Evolutionary conservation across 2,797 vertebrate species (phyloP).

Genomic region (Lagorchestes hirsutus): DNA sequence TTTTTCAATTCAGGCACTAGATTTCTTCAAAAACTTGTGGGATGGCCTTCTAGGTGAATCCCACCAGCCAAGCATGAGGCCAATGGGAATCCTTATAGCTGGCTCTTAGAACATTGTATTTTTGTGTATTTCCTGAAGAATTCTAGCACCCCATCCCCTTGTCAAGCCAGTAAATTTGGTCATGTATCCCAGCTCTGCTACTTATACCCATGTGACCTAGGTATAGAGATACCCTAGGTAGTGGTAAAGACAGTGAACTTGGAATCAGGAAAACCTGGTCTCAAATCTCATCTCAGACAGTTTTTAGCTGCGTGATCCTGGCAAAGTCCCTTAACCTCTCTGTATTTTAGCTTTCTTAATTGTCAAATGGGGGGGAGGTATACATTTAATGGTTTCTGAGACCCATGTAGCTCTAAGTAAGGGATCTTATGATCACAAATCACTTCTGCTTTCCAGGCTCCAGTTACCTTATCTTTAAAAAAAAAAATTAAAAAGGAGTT

Average conservation of each 20-base stretch:
- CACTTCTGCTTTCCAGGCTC: neutral
- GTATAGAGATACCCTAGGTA: neutral
- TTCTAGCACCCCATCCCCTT: neutral
- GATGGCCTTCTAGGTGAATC: neutral
- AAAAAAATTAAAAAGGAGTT: neutral
- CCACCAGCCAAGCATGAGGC: neutral
- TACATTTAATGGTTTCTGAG: neutral
- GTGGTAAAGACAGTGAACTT: slow-evolving; percentile 2
- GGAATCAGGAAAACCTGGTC: neutral
- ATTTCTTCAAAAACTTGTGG: slow-evolving; percentile 14
- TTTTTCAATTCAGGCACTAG: neutral
- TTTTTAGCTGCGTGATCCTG: neutral
- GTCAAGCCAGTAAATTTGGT: neutral
- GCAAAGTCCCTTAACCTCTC: neutral
- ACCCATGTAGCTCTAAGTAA: neutral
- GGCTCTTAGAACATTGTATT: neutral
- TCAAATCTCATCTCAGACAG: neutral
- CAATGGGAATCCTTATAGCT: neutral
- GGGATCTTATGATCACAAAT: neutral
- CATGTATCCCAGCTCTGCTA: neutral
- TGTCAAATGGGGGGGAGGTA: neutral
- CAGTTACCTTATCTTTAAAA: neutral
- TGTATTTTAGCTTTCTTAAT: neutral
- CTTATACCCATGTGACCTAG: neutral
- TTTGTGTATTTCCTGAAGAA: neutral